These are phyloP conservation scores for Gymnodraco acuticeps DNA, from an alignment of 2,797 vertebrate species.

Conservation along the genomic window DNA sequence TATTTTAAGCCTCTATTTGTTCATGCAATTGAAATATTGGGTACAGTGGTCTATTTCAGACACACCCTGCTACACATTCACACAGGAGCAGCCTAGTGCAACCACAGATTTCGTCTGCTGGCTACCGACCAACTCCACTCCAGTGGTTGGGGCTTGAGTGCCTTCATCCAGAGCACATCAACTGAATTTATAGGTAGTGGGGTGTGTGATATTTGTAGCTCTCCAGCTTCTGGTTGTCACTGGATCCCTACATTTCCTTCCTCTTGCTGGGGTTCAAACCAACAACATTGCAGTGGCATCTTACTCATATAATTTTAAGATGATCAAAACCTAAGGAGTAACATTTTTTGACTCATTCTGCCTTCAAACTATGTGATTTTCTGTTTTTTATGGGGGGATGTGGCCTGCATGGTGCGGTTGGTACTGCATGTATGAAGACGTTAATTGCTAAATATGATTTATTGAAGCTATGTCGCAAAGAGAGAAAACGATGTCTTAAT, in stretches of 20 bases:
- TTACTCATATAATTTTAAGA: constrained; percentile 38
- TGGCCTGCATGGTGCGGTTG: no score
- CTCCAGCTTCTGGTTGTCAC: constrained; percentile 67
- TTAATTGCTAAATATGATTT: constrained; percentile 28
- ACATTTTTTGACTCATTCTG: constrained; percentile 1
- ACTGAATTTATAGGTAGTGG: constrained; percentile 71
- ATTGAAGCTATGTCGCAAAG: neutral
- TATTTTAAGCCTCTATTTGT: constrained; percentile 52
- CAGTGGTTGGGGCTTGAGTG: constrained; percentile 70
- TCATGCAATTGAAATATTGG: constrained; percentile 60
- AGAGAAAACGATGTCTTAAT: neutral
- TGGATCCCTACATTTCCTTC: constrained; percentile 62
- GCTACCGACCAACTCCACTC: constrained; percentile 69
- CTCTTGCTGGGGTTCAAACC: constrained; percentile 58
- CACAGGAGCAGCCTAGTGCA: constrained; percentile 72
- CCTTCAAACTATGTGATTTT: no score
- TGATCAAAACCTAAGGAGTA: constrained; percentile 19
- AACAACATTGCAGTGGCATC: constrained; percentile 19
- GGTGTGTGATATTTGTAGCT: constrained; percentile 70
- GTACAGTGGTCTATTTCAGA: constrained; percentile 64
- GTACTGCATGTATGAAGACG: constrained; percentile 1
- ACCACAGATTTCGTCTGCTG: constrained; percentile 78
- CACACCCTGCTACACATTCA: constrained; percentile 77
- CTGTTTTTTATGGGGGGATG: no score
- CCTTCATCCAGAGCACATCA: constrained; percentile 74